Evolutionary conservation across 2,888 invertebrate species (phyloP), one percentile per base, ranked within the genome.

Genomic region (Apomyelois bistriatella): DNA sequence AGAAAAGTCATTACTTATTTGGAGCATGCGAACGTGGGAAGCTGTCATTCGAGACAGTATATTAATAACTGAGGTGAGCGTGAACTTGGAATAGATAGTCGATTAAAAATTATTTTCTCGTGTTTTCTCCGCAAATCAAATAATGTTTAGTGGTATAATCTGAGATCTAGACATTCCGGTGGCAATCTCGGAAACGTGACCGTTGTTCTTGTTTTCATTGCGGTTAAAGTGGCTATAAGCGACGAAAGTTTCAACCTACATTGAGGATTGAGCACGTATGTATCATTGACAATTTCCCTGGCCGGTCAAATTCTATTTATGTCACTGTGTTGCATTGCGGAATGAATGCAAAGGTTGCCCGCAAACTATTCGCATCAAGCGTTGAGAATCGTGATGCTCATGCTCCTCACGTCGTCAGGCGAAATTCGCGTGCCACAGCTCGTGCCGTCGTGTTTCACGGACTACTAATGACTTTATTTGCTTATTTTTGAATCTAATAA

Each of bases 211-310:
- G 79, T 84, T 87, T 85, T 78, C 65, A 73, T 74, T 86, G 85
- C 81, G 82, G 85, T 86, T 78, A 71, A 70, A 76, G 76, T 74
- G 70, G 70, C 74, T 74, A 68, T 68, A 72, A 73, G 70, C 76
- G 72, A 85, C 79, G 87, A 88, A 87, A 88, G 86, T 85, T 74
- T 69, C 76, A 81, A 76, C 86, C 85, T 79, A 87, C 83, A 82
- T 85, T 60, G 66, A 15, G 62, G 66, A 70, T 71, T 68, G 73
- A 72, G 78, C 79, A 79, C 79, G 82, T 80, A 79, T 79, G 76
- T 81, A 79, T 79, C 72, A 77, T 62, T 72, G 71, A 74, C 78
- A 82, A 80, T 86, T 86, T 85, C 85, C 82, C 82, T 82, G 75
- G 70, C 64, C 58, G 77, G 79, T 79, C 74, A 72, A 72, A 74